Evolutionary conservation across 2,113 vertebrate species (phyloP), one percentile per base, ranked within the genome.

Genomic region (Cololabis saira): DNA sequence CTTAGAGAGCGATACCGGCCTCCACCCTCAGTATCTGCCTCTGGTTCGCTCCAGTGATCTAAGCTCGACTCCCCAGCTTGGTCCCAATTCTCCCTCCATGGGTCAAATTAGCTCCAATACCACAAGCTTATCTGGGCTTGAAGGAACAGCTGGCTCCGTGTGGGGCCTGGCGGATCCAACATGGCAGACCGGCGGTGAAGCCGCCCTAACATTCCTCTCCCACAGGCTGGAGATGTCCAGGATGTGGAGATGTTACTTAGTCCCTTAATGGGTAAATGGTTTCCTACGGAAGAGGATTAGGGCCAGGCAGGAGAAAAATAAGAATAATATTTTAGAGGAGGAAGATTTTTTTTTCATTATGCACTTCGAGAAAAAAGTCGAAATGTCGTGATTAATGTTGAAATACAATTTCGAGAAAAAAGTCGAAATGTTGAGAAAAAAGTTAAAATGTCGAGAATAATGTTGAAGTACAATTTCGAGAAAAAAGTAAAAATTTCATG

Each of bases 51-150:
- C 72, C 80, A 85, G 17, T 83, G 88, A 90, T 90, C 87, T 83
- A 77, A 89, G 83, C 69, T 44, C 12, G 24, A 56, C 76, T 81
- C 72, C 67, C 49, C 71, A 73, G 65, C 78, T 71, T 43, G 62
- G 66, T 73, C 71, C 81, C 78, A 80, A 74, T 71, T 78, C 78
- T 71, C 78, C 78, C 69, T 84, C 71, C 56, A 70, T 68, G 80
- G 81, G 75, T 84, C 80, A 87, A 88, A 87, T 90, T 85, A 89
- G 83, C 84, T 89, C 78, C 83, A 76, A 81, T 83, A 80, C 72
- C 67, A n/a, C 50, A 70, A 82, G 87, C 85, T 90, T 89, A 89
- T 80, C 44, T 58, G 67, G 77, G 79, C 81, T 84, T 84, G 84
- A 84, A 78, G 75, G 81, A 85, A 88, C 88, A 89, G 87, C 85